Base-by-base conservation (phyloP, 2,113 vertebrate species). In the Sinocyclocheilus maitianheensis region DNA sequence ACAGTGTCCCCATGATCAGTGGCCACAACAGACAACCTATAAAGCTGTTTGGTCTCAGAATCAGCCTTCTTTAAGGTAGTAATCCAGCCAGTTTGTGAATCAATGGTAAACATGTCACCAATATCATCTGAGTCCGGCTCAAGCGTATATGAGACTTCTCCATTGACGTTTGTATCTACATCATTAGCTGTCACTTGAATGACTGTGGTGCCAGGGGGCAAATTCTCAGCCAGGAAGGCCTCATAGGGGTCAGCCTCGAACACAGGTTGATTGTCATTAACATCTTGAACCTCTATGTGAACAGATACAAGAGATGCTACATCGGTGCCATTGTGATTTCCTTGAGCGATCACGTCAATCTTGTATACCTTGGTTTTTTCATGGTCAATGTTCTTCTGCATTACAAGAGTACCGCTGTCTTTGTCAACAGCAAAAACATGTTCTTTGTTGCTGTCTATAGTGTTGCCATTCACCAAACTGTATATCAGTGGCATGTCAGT, bases 111-210 rank as follows among this genome's bases (percentile, higher is more conserved):
- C 40, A 97, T 91, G 5, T 96, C 92, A 0, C 83, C 83, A n/a
- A 93, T 81, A 83, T 93, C 93, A 1, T 93, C 92, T 0, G 93
- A 91, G 53, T 97, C 94, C 5, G 91, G 62, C 83, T 95, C 95
- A 81, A 99, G 85, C 79, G 92, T 96, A 89, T 99, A 99, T 76
- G 96, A 97, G 85, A 99, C 98, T 22, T 96, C 92, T 16, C 98
- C 98, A 0, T 97, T 97, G 53, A 85, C 94, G 67, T 98, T 97
- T 1, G 94, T 96, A 92, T 99, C 98, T 24, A 96, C 95, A 90
- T 99, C 98, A 0, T 96, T 98, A 79, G 98, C 98, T 0, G 97
- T 99, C 83, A 98, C 97, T 91, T 99, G 98, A 87, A 99, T 99
- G 53, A 99, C 96, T 0, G 97, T 96, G 43, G 97, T 98, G 72